Conservation (phyloP, 2,888 invertebrate species). For the Andrena marginata region DNA sequence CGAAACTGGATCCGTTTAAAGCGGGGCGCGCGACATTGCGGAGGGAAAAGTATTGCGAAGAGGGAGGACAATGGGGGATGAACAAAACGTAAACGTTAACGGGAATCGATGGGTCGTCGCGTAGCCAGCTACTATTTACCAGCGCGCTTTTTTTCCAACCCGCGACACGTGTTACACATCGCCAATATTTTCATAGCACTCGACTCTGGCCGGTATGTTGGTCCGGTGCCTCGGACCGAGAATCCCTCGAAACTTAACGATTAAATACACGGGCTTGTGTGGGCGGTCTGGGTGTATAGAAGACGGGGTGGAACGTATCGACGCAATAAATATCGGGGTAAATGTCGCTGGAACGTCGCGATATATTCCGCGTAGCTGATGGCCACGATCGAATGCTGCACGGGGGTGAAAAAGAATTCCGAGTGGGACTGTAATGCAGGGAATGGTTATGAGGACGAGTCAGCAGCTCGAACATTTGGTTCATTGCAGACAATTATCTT, state of each 20-base stretch:
- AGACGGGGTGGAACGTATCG: conserved; percentile 22
- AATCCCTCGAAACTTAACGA: conserved; percentile 38
- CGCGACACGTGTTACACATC: conserved; percentile 46
- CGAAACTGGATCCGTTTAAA: not conserved
- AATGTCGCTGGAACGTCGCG: conserved; percentile 32
- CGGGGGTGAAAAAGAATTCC: not conserved
- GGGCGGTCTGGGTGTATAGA: conserved; percentile 1
- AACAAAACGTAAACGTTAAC: conserved; percentile 48
- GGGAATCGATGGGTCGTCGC: conserved; percentile 22
- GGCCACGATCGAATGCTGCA: not conserved
- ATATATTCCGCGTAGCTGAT: conserved; percentile 8
- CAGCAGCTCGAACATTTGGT: not conserved
- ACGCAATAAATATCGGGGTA: conserved; percentile 29
- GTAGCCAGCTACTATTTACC: conserved; percentile 33
- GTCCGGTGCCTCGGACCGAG: conserved; percentile 39
- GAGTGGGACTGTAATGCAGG: not conserved
- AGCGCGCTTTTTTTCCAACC: conserved; percentile 20
- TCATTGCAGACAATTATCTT: conserved; percentile 18
- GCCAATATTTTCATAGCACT: conserved; percentile 56
- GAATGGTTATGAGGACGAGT: not conserved
- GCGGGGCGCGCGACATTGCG: not conserved
- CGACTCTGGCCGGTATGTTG: not conserved
- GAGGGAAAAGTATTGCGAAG: not conserved
- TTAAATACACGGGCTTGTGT: conserved; percentile 38
- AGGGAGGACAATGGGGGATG: not conserved